These are phyloP conservation scores for Nomada ruficornis DNA, from an alignment of 2,888 invertebrate genomes.

Conservation along the genomic window DNA sequence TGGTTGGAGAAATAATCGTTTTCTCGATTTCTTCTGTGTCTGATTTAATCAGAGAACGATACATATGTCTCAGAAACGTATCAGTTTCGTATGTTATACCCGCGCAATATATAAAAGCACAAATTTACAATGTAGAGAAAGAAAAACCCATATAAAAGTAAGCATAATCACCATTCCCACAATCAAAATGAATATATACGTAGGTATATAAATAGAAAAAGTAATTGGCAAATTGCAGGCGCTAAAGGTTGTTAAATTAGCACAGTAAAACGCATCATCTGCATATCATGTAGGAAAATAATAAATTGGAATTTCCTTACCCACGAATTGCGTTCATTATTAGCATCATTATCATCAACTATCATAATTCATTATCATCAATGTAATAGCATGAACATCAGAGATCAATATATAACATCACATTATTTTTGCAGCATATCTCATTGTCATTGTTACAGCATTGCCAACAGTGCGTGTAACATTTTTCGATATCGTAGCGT, in stretches of 20 bases:
- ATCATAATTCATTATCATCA: slow-evolving; percentile 65
- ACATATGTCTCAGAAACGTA: slow-evolving; percentile 2
- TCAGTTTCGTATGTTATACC: background rate
- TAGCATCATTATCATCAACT: slow-evolving; percentile 62
- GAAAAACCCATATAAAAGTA: slow-evolving; percentile 36
- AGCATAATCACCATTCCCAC: slow-evolving; percentile 47
- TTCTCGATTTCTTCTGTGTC: background rate
- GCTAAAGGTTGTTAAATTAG: slow-evolving; percentile 50
- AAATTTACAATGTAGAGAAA: slow-evolving; percentile 25
- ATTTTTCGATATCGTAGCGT: slow-evolving; percentile 53
- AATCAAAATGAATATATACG: slow-evolving; percentile 40
- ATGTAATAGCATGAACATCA: slow-evolving; percentile 55
- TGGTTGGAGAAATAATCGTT: slow-evolving; percentile 32
- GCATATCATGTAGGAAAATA: slow-evolving; percentile 50
- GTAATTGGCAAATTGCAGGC: slow-evolving; percentile 43
- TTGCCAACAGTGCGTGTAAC: slow-evolving; percentile 48
- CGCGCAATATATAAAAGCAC: slow-evolving; percentile 20
- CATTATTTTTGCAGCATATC: slow-evolving; percentile 60
- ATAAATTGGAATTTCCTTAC: slow-evolving; percentile 76
- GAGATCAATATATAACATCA: slow-evolving; percentile 56
- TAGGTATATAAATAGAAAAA: slow-evolving; percentile 14
- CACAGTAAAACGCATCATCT: slow-evolving; percentile 41
- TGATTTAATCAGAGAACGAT: background rate
- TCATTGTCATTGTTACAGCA: slow-evolving; percentile 64
- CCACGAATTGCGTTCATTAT: slow-evolving; percentile 71